Percentiles rank a stretch among this genome's conserved stretches.
Evolutionary conservation across 1,140 invertebrate species (phyloP).

Genomic region (Anastrepha ludens): DNA sequence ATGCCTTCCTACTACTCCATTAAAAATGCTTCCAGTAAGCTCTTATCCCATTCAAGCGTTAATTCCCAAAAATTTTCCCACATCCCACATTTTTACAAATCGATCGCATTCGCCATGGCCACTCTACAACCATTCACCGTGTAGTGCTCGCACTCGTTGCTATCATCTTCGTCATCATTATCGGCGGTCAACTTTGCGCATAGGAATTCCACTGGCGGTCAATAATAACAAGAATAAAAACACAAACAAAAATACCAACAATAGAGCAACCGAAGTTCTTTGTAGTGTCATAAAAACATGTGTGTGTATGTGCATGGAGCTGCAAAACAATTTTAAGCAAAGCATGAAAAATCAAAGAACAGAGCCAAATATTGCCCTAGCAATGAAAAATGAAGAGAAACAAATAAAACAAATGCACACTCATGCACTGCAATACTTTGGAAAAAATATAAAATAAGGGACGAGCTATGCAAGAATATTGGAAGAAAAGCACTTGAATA

Average conservation of each 20-base stretch:
- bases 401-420: slow-evolving; percentile 23
- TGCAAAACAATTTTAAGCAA: slow-evolving; percentile 27
- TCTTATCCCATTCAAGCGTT: too few relatives aligned
- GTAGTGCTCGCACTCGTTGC: slow-evolving; percentile 40
- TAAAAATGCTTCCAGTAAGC: too few relatives aligned
- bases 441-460: neutral
- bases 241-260: neutral
- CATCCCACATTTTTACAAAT: neutral
- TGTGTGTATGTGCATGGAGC: neutral
- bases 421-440: neutral
- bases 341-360: slow-evolving; percentile 26
- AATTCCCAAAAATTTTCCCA: too few relatives aligned
- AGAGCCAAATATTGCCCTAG: neutral
- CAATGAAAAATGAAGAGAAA: slow-evolving; percentile 4
- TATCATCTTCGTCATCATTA: slow-evolving; percentile 51
- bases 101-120: neutral
- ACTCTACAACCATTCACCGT: slow-evolving; percentile 43
- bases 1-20: too few relatives aligned
- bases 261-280: neutral
- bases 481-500: neutral
- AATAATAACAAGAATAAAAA: slow-evolving; percentile 39
- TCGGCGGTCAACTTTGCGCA: slow-evolving; percentile 47
- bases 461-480: neutral
- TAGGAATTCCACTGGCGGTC: slow-evolving; percentile 42
- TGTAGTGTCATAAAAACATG: neutral